These are phyloP conservation scores for Scomber colias DNA, from an alignment of 2,113 vertebrate genomes.

Conservation along the genomic window DNA sequence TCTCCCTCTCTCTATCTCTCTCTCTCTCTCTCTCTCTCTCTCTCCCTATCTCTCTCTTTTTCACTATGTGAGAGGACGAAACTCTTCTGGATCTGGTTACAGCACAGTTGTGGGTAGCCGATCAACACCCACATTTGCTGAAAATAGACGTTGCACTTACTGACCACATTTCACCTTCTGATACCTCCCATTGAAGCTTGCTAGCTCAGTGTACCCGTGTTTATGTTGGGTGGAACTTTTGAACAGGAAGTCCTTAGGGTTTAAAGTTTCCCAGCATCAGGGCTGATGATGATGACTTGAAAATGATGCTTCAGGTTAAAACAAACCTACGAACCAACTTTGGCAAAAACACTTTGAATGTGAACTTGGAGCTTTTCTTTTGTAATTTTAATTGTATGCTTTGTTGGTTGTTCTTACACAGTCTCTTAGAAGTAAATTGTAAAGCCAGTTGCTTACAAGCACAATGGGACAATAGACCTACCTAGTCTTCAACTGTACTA, in stretches of 20 bases:
- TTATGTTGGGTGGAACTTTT: conserved; percentile 20
- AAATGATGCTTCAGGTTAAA: conserved; percentile 50
- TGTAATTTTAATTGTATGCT: conserved; percentile 35
- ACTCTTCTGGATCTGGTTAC: conserved; percentile 38
- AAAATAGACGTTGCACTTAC: conserved; percentile 60
- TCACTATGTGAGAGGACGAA: conserved; percentile 59
- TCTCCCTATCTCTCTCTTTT: conserved; percentile 1
- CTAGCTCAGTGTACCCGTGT: conserved; percentile 39
- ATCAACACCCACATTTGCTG: conserved; percentile 41
- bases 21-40: background rate
- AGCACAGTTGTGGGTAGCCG: conserved; percentile 41
- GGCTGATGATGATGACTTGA: conserved; percentile 51
- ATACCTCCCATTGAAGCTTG: conserved; percentile 63
- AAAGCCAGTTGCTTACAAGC: conserved; percentile 57
- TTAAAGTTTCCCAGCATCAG: conserved; percentile 24
- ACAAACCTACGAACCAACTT: conserved; percentile 38
- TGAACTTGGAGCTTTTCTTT: conserved; percentile 43
- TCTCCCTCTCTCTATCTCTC: background rate
- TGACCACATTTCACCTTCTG: conserved; percentile 51
- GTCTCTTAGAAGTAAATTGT: conserved; percentile 17
- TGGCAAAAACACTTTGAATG: conserved; percentile 60
- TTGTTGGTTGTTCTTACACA: conserved; percentile 41
- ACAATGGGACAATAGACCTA: conserved; percentile 44
- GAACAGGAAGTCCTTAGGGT: conserved; percentile 1
- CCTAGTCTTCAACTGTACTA: conserved; percentile 3